phyloP scores from a whole-genome alignment of 2,113 vertebrate genomes.

The Aegypius monachus region DNA sequence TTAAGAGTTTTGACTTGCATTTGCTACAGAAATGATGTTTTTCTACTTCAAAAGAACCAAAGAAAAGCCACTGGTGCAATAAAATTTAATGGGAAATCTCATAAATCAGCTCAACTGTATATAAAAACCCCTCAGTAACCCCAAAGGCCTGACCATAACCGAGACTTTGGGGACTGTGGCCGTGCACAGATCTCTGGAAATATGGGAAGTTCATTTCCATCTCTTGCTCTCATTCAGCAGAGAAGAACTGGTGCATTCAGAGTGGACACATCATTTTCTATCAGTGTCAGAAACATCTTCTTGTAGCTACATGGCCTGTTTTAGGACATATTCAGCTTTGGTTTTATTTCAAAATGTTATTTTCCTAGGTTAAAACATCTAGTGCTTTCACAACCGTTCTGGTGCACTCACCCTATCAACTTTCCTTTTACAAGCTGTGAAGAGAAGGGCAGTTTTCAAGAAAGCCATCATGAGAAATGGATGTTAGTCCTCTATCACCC shows the following conservation, averaged over 20 bases:
- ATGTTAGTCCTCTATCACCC: not conserved
- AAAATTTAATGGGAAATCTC: not conserved
- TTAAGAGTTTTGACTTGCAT: not conserved
- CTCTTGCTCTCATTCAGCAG: not conserved
- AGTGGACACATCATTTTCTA: not conserved
- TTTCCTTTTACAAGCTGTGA: slow-evolving; percentile 43
- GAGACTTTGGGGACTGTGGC: not conserved
- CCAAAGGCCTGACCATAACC: not conserved
- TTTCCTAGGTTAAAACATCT: not conserved
- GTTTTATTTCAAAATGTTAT: not conserved
- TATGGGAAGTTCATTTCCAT: not conserved
- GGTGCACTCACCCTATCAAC: not conserved
- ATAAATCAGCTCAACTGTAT: slow-evolving; percentile 17
- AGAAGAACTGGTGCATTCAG: not conserved
- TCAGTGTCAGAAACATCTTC: not conserved
- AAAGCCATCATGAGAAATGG: not conserved
- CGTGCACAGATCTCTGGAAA: not conserved
- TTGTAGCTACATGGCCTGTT: not conserved
- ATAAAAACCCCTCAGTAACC: not conserved
- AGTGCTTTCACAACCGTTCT: not conserved
- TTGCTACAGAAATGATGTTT: slow-evolving; percentile 26
- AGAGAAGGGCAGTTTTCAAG: not conserved
- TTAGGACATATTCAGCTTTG: not conserved
- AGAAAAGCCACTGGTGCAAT: not conserved
- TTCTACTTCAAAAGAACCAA: slow-evolving; percentile 48